These are phyloP conservation scores for Azorinus chamasolen DNA, from an alignment of 2,888 invertebrate genomes.

Conservation along the genomic window DNA sequence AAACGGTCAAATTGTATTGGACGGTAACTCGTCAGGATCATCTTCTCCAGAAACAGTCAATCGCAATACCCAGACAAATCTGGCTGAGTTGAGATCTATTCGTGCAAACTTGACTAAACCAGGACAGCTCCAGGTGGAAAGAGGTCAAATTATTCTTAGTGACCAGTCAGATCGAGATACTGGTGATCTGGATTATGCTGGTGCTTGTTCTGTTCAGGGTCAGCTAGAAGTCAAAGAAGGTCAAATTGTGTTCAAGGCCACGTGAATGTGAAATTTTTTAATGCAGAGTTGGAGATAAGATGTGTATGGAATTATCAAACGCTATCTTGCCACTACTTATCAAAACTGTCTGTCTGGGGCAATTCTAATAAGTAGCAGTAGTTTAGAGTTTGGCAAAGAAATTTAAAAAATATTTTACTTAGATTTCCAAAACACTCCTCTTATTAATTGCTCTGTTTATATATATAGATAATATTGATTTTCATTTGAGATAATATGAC, in stretches of 20 bases:
- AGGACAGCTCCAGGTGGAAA: conserved; percentile 59
- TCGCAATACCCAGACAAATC: conserved; percentile 57
- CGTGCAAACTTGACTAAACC: conserved; percentile 23
- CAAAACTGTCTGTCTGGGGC: too few relatives aligned
- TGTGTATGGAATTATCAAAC: too few relatives aligned
- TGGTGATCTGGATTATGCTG: conserved; percentile 9
- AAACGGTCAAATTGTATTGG: conserved; percentile 66
- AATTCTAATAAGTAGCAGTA: too few relatives aligned
- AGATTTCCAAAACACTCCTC: too few relatives aligned
- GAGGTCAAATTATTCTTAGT: conserved; percentile 63
- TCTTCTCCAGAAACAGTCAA: conserved; percentile 50
- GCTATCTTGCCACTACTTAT: too few relatives aligned
- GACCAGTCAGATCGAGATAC: conserved; percentile 19
- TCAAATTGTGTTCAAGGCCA: conserved; percentile 68
- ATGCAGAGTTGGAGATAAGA: too few relatives aligned
- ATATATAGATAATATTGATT: too few relatives aligned
- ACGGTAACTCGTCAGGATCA: conserved; percentile 47
- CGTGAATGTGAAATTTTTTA: conserved; percentile 8
- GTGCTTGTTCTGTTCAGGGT: conserved; percentile 53
- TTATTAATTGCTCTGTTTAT: too few relatives aligned
- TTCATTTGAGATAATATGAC: too few relatives aligned
- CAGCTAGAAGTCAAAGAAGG: conserved; percentile 72
- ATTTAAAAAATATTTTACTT: too few relatives aligned
- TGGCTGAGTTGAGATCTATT: conserved; percentile 26
- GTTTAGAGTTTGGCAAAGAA: too few relatives aligned